phyloP scores from a whole-genome alignment of 2,113 vertebrate species.

The Istiophorus platypterus region DNA sequence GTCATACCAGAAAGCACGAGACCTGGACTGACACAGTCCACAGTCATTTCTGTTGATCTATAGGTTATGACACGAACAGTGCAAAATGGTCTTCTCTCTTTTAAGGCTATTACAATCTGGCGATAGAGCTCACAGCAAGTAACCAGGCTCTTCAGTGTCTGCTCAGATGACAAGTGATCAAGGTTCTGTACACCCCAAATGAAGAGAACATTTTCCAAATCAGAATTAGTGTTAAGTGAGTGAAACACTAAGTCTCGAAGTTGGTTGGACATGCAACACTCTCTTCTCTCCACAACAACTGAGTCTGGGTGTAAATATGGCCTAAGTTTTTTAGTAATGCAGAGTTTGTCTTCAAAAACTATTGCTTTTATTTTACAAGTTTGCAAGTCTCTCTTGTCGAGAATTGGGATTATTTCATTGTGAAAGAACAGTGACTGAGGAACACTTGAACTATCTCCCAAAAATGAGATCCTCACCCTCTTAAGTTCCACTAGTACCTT shows the following conservation, averaged over 20 bases:
- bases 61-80: constrained; percentile 86
- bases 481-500: constrained; percentile 86
- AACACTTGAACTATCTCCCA: constrained; percentile 66
- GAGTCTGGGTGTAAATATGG: constrained; percentile 83
- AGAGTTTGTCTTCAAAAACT: constrained; percentile 87
- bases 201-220: constrained; percentile 84
- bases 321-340: constrained; percentile 82
- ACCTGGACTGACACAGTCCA: constrained; percentile 86
- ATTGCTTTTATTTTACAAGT: constrained; percentile 79
- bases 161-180: constrained; percentile 74
- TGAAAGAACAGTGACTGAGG: constrained; percentile 85
- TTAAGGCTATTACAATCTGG: constrained; percentile 84
- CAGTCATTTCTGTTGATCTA: constrained; percentile 81
- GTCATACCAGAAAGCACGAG: constrained; percentile 89
- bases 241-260: constrained; percentile 53
- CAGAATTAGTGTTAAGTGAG: constrained; percentile 52
- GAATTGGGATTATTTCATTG: constrained; percentile 78
- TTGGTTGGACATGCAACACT: constrained; percentile 42
- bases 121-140: constrained; percentile 87
- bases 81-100: constrained; percentile 54
- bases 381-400: constrained; percentile 9
- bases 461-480: constrained; percentile 81
- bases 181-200: constrained; percentile 87
- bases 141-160: constrained; percentile 78
- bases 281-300: constrained; percentile 69